phyloP scores from a whole-genome alignment of 1,140 invertebrate genomes.

The Adoxophyes honmai region DNA sequence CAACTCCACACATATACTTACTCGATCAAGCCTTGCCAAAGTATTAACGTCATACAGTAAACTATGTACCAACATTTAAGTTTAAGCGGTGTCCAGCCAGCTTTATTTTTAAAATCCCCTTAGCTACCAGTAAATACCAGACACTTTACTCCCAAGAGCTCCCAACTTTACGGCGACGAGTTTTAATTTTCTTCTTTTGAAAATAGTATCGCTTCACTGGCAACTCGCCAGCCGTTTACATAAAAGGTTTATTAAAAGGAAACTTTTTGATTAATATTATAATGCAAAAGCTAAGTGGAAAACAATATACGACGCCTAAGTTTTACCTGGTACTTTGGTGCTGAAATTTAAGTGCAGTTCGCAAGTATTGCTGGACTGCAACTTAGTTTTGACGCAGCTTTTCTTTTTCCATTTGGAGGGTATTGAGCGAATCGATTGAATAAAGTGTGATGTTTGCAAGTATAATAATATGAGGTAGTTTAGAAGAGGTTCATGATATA shows the following conservation, averaged over 20 bases:
- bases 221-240: slow-evolving; percentile 6
- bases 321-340: slow-evolving; percentile 7
- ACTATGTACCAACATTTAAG: too few relatives aligned
- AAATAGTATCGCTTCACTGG: slow-evolving; percentile 13
- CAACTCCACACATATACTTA: too few relatives aligned
- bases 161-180: slow-evolving; percentile 1
- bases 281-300: slow-evolving; percentile 9
- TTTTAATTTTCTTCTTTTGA: slow-evolving; percentile 11
- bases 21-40: too few relatives aligned
- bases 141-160: background rate
- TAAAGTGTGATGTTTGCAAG: too few relatives aligned
- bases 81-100: too few relatives aligned
- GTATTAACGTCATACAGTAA: too few relatives aligned
- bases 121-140: background rate
- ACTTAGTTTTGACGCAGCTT: background rate
- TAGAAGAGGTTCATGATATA: too few relatives aligned
- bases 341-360: slow-evolving; percentile 9
- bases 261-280: slow-evolving; percentile 16
- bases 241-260: slow-evolving; percentile 14
- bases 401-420: too few relatives aligned
- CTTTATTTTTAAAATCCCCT: too few relatives aligned
- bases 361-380: background rate
- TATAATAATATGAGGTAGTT: too few relatives aligned
- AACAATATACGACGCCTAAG: slow-evolving; percentile 8
- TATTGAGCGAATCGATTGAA: too few relatives aligned